Conservation (phyloP, 1,140 invertebrate genomes). For the Temnothorax longispinosus region DNA sequence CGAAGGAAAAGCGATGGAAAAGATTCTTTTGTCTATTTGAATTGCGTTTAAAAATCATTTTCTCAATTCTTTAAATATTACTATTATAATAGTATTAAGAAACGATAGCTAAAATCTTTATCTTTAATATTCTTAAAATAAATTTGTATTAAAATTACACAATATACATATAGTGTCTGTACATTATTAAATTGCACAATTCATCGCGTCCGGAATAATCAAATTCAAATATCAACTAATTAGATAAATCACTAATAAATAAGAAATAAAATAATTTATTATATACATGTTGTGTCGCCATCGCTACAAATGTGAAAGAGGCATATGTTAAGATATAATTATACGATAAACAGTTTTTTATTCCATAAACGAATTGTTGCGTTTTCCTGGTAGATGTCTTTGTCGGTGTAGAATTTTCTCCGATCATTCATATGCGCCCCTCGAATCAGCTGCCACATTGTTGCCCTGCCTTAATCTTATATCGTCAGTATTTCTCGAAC, state of each 20-base stretch:
- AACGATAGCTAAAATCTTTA: background rate
- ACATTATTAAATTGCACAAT: background rate
- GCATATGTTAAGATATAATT: background rate
- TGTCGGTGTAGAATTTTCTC: background rate
- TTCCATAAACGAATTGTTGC: background rate
- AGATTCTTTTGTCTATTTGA: background rate
- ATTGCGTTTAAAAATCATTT: background rate
- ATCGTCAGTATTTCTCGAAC: background rate
- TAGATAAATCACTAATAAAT: background rate
- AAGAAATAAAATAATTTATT: background rate
- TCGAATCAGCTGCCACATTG: constrained; percentile 11
- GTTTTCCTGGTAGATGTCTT: background rate
- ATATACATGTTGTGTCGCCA: background rate
- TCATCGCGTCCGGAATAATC: background rate
- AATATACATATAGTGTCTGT: background rate
- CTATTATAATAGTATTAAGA: background rate
- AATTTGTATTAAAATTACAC: background rate
- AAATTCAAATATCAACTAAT: background rate
- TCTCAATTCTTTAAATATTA: background rate
- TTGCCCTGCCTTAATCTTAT: background rate
- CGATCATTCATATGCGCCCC: background rate
- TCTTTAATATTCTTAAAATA: background rate
- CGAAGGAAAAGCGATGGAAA: background rate
- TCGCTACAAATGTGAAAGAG: background rate
- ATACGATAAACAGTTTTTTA: background rate